Evolutionary conservation across 2,888 invertebrate genomes (phyloP).

Genomic region (Pristionchus mayeri): DNA sequence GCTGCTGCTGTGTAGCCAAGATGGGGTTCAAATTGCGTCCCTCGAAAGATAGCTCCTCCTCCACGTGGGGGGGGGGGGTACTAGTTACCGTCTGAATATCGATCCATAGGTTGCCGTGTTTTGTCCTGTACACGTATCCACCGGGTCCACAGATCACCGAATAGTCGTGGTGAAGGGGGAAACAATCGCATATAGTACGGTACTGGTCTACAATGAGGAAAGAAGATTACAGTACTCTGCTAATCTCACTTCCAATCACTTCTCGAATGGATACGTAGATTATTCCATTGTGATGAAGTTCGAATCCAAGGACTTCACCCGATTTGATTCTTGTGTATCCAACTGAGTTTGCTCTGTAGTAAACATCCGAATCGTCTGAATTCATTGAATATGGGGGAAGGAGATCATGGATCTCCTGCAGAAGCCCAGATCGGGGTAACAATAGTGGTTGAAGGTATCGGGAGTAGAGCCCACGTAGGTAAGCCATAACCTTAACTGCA

Average conservation of each 20-base stretch:
- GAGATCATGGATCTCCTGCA: no score
- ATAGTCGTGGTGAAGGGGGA: neutral
- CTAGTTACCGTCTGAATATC: no score
- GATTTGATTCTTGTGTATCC: slow-evolving; percentile 36
- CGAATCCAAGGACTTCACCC: neutral
- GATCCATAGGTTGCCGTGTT: neutral
- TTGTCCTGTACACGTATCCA: neutral
- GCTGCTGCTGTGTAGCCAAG: neutral
- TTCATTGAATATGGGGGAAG: no score
- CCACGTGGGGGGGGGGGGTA: no score
- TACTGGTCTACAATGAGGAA: no score
- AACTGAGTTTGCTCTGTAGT: slow-evolving; percentile 25
- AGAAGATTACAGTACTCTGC: no score
- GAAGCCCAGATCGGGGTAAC: no score
- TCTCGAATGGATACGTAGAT: neutral
- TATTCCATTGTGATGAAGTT: slow-evolving; percentile 17
- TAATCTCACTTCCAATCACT: neutral
- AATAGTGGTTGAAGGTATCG: no score
- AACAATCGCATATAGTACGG: neutral
- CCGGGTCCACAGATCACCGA: neutral
- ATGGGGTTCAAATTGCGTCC: no score
- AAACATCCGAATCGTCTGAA: neutral
- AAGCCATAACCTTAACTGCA: no score
- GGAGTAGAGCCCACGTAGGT: no score
- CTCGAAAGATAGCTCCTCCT: no score